Percentiles rank a stretch among this genome's conserved stretches.
phyloP scores from a whole-genome alignment of 2,113 vertebrate genomes.

The Plectropomus leopardus region DNA sequence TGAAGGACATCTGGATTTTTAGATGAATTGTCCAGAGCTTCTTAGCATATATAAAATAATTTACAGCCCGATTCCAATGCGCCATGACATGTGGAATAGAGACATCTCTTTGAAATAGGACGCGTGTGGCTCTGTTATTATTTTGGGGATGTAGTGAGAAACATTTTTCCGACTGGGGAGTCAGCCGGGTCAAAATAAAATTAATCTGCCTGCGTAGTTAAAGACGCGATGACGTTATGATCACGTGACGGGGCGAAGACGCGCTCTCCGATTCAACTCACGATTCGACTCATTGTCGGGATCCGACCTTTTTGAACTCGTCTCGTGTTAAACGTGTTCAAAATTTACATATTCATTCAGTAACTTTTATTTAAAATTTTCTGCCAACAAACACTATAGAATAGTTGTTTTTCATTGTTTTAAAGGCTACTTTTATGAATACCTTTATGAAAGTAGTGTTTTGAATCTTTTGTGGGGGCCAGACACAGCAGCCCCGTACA shows the following conservation, averaged over 20 bases:
- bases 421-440: too few relatives aligned
- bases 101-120: too few relatives aligned
- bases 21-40: too few relatives aligned
- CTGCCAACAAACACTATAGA: accelerated
- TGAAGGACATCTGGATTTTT: too few relatives aligned
- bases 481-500: too few relatives aligned
- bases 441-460: background rate
- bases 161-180: too few relatives aligned
- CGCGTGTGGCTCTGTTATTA: too few relatives aligned
- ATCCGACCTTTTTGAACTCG: background rate
- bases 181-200: background rate
- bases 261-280: background rate
- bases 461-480: background rate
- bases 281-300: background rate
- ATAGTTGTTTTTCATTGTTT: background rate
- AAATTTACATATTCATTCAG: background rate
- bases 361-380: accelerated
- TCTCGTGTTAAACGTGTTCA: background rate
- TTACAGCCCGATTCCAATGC: too few relatives aligned
- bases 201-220: background rate
- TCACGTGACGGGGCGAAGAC: constrained; percentile 2
- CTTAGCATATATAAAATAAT: too few relatives aligned
- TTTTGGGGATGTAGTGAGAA: too few relatives aligned
- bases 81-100: too few relatives aligned
- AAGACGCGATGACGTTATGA: constrained; percentile 6